phyloP scores from a whole-genome alignment of 2,888 invertebrate genomes.

The Alloscopus bannaensis region DNA sequence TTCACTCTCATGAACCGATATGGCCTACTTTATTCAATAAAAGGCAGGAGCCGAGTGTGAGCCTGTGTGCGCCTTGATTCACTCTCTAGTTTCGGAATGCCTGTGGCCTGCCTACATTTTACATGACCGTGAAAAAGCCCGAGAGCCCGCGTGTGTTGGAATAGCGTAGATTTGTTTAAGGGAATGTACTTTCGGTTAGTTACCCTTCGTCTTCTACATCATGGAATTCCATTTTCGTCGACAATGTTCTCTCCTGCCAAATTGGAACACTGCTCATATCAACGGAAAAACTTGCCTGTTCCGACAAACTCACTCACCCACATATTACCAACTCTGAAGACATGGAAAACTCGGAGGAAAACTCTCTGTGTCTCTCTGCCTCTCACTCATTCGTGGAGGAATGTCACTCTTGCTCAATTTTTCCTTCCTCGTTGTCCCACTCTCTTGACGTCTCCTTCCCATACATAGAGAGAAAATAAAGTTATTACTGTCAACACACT shows the following conservation, averaged over 20 bases:
- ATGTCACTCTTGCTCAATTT: conserved; percentile 15
- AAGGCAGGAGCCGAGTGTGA: background rate
- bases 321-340: background rate
- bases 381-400: conserved; percentile 5
- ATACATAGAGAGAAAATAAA: conserved; percentile 25
- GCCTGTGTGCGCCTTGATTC: background rate
- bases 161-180: conserved; percentile 11
- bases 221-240: conserved; percentile 20
- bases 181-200: conserved; percentile 19
- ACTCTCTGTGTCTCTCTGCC: background rate
- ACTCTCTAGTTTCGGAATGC: conserved; percentile 13
- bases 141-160: too few relatives aligned
- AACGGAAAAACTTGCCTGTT: background rate
- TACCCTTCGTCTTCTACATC: background rate
- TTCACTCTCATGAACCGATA: conserved; percentile 3
- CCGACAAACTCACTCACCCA: background rate
- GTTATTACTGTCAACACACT: conserved; percentile 59
- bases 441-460: conserved; percentile 19
- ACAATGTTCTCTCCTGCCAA: background rate
- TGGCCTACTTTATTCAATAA: conserved; percentile 37
- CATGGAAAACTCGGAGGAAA: conserved; percentile 2
- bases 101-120: conserved; percentile 28
- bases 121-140: conserved; percentile 15
- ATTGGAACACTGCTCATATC: background rate
- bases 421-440: conserved; percentile 7